Evolutionary conservation across 2,888 invertebrate genomes (phyloP).

Genomic region (Pristionchus japonicus): DNA sequence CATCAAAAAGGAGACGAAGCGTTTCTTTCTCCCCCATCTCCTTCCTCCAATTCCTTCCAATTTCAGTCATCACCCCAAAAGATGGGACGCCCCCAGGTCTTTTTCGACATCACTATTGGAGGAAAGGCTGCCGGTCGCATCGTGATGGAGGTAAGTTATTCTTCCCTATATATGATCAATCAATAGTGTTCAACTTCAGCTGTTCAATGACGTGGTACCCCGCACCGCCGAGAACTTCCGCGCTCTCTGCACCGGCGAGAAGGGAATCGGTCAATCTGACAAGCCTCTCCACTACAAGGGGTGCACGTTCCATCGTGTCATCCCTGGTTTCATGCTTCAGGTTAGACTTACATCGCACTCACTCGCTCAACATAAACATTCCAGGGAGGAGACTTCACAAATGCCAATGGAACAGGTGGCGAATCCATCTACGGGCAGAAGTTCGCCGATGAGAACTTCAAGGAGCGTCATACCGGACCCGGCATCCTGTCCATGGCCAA

Average conservation of each 20-base stretch:
- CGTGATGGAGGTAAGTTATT: conserved; percentile 67
- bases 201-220: conserved; percentile 90
- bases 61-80: conserved; percentile 53
- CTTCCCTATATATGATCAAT: not conserved
- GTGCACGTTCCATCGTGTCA: conserved; percentile 90
- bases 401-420: not conserved
- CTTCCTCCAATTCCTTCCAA: not conserved
- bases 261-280: conserved; percentile 84
- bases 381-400: not conserved
- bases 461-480: not conserved
- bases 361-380: not conserved
- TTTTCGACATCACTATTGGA: conserved; percentile 73
- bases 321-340: conserved; percentile 91
- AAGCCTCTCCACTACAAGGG: conserved; percentile 84
- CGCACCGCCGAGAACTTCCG: conserved; percentile 94
- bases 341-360: not conserved
- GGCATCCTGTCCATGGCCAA: conserved; percentile 52
- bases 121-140: conserved; percentile 70
- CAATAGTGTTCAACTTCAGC: conserved; percentile 78
- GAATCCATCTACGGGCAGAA: conserved; percentile 6
- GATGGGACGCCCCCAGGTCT: conserved; percentile 68
- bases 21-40: no score
- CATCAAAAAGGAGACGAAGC: no score
- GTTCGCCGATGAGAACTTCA: conserved; percentile 3
- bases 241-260: conserved; percentile 94